Evolutionary conservation across 2,113 vertebrate species (phyloP), one percentile per base, ranked within the genome.

Genomic region (Macquaria australasica): DNA sequence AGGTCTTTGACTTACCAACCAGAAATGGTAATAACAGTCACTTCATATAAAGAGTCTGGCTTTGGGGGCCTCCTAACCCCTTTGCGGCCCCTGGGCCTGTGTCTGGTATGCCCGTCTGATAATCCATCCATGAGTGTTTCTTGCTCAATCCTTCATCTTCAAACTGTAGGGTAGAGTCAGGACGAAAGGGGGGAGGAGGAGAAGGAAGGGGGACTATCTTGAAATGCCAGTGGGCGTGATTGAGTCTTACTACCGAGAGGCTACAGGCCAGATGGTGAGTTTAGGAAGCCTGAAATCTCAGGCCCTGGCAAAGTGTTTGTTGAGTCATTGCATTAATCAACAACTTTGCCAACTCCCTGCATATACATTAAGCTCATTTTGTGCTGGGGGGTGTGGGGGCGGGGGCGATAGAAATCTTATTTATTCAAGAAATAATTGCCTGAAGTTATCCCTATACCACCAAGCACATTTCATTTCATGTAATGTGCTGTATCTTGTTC

Each of bases 301-400:
- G 85, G 89, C 92, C 91, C 89, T 93, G 91, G 90, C 87, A 90
- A 83, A 88, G 77, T 79, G 86, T 90, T 87, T 88, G 79, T 89
- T 75, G 89, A 89, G 85, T 91, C 89, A 87, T 81, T 84, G 78
- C 88, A 90, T 92, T 94, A 88, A 91, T 91, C 86, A 92, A 88
- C 81, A 83, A 86, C 90, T 88, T 82, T 85, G 53, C 88, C 85
- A 87, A 80, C 50, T 89, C 81, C 72, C 76, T 67, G 80, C 74
- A 88, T 83, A 78, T 85, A 86, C 75, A 84, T 87, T 83, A 86
- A 83, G 69, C 66, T 89, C 79, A 73, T 75, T 88, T 58, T 75
- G 16, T 45, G 58, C 82, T 63, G 2, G 15, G 25, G 67, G 41
- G 59, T 4, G 34, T 34, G 34, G 34, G 34, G 34, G 34, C 4